Conservation (phyloP, 92 coral and sea anemone genomes). For the Siderastrea siderea region DNA sequence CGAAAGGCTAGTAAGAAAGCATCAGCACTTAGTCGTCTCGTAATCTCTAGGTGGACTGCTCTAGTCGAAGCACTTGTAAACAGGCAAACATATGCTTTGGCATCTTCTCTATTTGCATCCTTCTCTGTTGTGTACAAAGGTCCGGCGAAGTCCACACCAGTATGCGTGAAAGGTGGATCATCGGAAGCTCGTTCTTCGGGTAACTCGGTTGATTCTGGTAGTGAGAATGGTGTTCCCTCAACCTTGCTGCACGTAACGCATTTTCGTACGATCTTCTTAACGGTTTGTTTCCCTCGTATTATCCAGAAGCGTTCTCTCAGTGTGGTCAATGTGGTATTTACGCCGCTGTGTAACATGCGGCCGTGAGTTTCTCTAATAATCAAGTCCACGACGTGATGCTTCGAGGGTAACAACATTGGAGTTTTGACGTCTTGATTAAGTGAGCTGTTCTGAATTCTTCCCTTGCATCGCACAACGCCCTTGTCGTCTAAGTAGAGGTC, state of each 20-base stretch:
- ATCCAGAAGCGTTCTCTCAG: constrained; percentile 62
- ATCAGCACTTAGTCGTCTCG: constrained; percentile 51
- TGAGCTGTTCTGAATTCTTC: constrained; percentile 55
- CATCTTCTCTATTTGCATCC: constrained; percentile 13
- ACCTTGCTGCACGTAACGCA: constrained; percentile 31
- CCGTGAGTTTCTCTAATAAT: constrained; percentile 38
- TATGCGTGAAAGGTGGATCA: constrained; percentile 63
- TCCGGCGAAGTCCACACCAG: constrained; percentile 70
- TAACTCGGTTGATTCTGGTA: constrained; percentile 45
- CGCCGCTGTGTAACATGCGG: constrained; percentile 37
- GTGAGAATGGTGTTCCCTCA: constrained; percentile 35
- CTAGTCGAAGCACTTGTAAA: constrained; percentile 65
- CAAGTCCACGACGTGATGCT: constrained; percentile 42
- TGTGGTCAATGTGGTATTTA: constrained; percentile 30
- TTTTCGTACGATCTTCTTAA: constrained; percentile 36
- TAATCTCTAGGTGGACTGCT: constrained; percentile 67
- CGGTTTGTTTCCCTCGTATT: constrained; percentile 49
- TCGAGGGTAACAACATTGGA: constrained; percentile 51
- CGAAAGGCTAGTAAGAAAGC: constrained; percentile 61
- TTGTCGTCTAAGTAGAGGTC: constrained; percentile 37
- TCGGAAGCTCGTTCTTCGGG: constrained; percentile 47
- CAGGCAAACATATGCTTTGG: constrained; percentile 42
- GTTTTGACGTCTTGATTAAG: constrained; percentile 59
- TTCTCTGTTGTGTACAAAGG: constrained; percentile 43
- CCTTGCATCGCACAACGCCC: constrained; percentile 49